A percentile compares a stretch with the other conserved stretches of the same genome.
Conservation (phyloP, 2,797 vertebrate species). For the Dendrocincla tyrannina region DNA sequence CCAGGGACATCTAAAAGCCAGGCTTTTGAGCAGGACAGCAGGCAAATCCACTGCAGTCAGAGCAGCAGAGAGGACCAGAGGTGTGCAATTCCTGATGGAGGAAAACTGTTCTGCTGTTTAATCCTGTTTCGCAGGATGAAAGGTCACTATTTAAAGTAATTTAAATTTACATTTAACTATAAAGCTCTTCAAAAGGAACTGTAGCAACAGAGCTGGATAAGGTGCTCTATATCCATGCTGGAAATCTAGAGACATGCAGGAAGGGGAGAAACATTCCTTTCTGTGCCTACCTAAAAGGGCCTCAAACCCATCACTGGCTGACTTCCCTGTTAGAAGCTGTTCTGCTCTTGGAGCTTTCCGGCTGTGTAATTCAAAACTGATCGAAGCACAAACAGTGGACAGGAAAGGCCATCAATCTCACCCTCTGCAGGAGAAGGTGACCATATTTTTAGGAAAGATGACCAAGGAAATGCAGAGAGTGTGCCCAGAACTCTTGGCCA, state of each 20-base stretch:
- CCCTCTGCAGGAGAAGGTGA: neutral
- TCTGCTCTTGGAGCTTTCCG: neutral
- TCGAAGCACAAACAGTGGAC: neutral
- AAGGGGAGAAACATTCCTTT: neutral
- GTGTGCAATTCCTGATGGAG: too few relatives aligned
- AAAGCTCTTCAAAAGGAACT: too few relatives aligned
- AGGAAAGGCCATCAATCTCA: conserved; percentile 13
- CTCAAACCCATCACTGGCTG: neutral
- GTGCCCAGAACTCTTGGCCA: neutral
- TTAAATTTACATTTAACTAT: too few relatives aligned
- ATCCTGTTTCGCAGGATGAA: too few relatives aligned
- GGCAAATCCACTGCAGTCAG: too few relatives aligned
- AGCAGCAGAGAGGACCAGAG: too few relatives aligned
- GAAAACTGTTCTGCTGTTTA: too few relatives aligned
- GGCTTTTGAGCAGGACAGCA: too few relatives aligned
- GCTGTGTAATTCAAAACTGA: conserved; percentile 22
- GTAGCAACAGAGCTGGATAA: too few relatives aligned
- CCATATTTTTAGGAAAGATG: neutral
- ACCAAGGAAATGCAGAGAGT: neutral
- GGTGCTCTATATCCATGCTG: too few relatives aligned
- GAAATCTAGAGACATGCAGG: neutral
- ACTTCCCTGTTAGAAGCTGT: neutral
- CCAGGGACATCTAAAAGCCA: too few relatives aligned
- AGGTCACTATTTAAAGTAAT: too few relatives aligned
- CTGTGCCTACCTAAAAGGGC: neutral